These are phyloP conservation scores for Neoascia interrupta DNA, from an alignment of 2,888 invertebrate genomes.

Conservation along the genomic window DNA sequence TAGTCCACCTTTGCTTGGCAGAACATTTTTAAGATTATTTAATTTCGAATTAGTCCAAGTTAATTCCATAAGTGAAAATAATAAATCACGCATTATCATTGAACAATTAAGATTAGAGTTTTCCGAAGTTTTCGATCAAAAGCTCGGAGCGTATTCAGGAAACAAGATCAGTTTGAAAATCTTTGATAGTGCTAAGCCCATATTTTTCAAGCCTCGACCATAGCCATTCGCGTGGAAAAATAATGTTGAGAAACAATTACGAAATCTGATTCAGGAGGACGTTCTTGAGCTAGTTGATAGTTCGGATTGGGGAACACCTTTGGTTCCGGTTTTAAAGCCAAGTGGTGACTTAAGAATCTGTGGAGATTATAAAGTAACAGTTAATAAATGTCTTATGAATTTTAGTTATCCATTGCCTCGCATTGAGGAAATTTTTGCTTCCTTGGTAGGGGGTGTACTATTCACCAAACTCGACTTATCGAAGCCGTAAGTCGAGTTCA, in stretches of 20 bases:
- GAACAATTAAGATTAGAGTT: constrained; percentile 12
- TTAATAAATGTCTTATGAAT: constrained; percentile 17
- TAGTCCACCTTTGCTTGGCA: constrained; percentile 25
- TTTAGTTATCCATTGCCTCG: constrained; percentile 19
- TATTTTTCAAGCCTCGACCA: constrained; percentile 30
- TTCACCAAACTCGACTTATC: constrained; percentile 35
- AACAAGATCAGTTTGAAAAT: not conserved
- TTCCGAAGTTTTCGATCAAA: constrained; percentile 4
- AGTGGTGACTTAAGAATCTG: constrained; percentile 20
- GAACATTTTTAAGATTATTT: constrained; percentile 15
- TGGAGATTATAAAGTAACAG: constrained; percentile 6
- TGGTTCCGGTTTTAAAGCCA: constrained; percentile 11
- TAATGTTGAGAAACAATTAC: constrained; percentile 27
- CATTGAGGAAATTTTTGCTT: constrained; percentile 8
- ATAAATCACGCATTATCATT: constrained; percentile 1
- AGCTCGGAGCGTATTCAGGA: constrained; percentile 12
- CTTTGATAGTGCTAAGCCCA: constrained; percentile 11
- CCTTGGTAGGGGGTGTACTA: constrained; percentile 3
- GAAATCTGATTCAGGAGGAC: not conserved
- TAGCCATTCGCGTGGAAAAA: constrained; percentile 31
- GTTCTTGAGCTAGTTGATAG: constrained; percentile 30
- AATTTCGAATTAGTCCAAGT: constrained; percentile 20
- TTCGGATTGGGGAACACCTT: constrained; percentile 41
- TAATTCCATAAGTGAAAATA: not conserved
- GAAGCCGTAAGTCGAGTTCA: constrained; percentile 2